Evolutionary conservation across 2,888 invertebrate species (phyloP), one percentile per base, ranked within the genome.

Genomic region (Sarcophaga variegata): DNA sequence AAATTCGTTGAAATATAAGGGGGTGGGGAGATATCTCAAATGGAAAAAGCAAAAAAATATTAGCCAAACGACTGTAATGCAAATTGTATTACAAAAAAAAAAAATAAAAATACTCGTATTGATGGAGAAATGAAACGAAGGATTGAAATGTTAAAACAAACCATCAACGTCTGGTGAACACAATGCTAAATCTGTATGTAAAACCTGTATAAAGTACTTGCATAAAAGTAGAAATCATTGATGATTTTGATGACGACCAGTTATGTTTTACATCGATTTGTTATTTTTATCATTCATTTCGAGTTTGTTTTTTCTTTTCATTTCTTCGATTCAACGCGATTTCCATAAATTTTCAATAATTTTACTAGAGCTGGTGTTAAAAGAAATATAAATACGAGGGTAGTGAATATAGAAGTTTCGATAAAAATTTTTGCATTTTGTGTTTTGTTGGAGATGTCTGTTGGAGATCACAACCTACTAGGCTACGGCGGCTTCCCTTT

Each of bases 271-370:
- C 72, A 62, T 62, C 4, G 25, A 14, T 64, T 17, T 59, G 66
- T 47, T 4, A 3, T 60, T 62, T 62, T 47, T 77, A 70, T 82
- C n/a, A 20, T 67, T 17, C 4, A 17, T 69, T 12, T 47, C 2
- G 62, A 5, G n/a, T 3, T n/a, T 14, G n/a, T 47, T 25, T 45
- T 62, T 59, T 59, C 71, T 63, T 71, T 17, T 70, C 71, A 54
- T 54, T 54, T 54, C 12, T 14, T 54, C 54, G 22, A 70, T 81
- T 62, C 81, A n/a, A 70, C 75, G 45, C 81, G 74, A 81, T 81
- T 83, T 85, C 66, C 87, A 85, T 87, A 85, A 85, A 87, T 74
- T 85, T 67, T 74, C 81, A 83, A 88, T 72, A 72, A 77, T 72
- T 81, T 54, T 47, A 2, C 47, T 3, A 17, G 17, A 14, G 10